These are phyloP conservation scores for Danionella dracula DNA, from an alignment of 2,797 vertebrate genomes.

Conservation along the genomic window DNA sequence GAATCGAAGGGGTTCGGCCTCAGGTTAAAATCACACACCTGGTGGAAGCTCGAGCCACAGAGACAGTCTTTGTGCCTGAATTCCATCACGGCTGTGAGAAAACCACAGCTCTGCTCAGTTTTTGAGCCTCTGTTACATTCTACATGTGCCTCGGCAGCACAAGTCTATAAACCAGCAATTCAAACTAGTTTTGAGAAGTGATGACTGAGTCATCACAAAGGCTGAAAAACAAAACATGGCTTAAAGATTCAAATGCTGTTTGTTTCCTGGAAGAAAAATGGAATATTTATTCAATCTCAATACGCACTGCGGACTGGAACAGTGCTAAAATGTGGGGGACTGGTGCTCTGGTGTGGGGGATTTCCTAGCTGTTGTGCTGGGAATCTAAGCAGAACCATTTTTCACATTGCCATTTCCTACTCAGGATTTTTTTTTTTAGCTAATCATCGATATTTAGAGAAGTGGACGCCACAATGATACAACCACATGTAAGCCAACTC, in stretches of 20 bases:
- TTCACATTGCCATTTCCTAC: not conserved
- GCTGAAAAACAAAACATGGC: conserved; percentile 12
- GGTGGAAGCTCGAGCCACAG: conserved; percentile 11
- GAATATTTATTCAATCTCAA: not conserved
- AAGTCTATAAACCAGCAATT: not conserved
- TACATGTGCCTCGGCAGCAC: not conserved
- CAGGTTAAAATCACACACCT: conserved; percentile 42
- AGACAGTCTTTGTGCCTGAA: conserved; percentile 22
- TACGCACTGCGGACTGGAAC: not conserved
- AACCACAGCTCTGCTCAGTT: not conserved
- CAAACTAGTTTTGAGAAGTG: not conserved
- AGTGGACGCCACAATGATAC: not conserved
- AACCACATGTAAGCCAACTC: not conserved
- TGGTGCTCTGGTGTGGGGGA: not conserved
- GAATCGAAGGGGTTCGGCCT: not conserved
- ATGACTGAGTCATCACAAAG: conserved; percentile 1
- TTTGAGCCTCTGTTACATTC: not conserved
- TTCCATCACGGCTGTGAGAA: conserved; percentile 23
- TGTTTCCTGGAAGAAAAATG: not conserved
- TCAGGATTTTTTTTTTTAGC: not conserved
- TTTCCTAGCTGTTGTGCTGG: conserved; percentile 9
- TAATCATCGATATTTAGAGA: not conserved
- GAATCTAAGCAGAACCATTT: not conserved
- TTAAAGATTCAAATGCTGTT: not conserved
- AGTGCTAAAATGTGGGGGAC: not conserved